These are phyloP conservation scores for Galeruca laticollis DNA, from an alignment of 2,888 invertebrate genomes.

Conservation along the genomic window DNA sequence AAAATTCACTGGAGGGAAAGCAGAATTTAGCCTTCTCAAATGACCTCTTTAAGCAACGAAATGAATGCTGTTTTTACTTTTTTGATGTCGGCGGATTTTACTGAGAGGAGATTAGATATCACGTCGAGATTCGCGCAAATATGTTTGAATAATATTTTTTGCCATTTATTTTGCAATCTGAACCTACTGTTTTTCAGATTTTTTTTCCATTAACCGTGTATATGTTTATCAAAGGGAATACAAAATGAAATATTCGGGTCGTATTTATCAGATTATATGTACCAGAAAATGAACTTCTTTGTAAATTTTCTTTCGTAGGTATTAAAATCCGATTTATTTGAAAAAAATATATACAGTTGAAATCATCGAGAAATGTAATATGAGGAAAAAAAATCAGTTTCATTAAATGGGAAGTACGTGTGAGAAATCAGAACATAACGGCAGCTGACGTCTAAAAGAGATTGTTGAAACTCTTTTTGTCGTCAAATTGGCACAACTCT, in stretches of 20 bases:
- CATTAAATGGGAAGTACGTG: too few species aligned
- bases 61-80: not conserved
- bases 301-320: not conserved
- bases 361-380: too few species aligned
- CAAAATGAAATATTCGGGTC: slow-evolving; percentile 8
- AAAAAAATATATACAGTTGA: too few species aligned
- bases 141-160: not conserved
- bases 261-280: not conserved
- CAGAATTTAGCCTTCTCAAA: not conserved
- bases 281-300: not conserved
- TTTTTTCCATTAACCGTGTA: slow-evolving; percentile 7
- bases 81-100: not conserved
- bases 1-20: not conserved
- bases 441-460: too few species aligned
- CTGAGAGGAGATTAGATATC: not conserved
- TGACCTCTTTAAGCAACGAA: not conserved
- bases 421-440: too few species aligned
- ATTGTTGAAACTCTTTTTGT: too few species aligned
- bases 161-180: slow-evolving; percentile 12
- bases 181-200: slow-evolving; percentile 4
- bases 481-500: too few species aligned
- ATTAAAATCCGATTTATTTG: not conserved
- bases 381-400: too few species aligned
- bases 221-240: slow-evolving; percentile 3
- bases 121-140: not conserved